These are phyloP conservation scores for Ceratotherium simum DNA, from an alignment of 2,113 vertebrate genomes.

Conservation along the genomic window DNA sequence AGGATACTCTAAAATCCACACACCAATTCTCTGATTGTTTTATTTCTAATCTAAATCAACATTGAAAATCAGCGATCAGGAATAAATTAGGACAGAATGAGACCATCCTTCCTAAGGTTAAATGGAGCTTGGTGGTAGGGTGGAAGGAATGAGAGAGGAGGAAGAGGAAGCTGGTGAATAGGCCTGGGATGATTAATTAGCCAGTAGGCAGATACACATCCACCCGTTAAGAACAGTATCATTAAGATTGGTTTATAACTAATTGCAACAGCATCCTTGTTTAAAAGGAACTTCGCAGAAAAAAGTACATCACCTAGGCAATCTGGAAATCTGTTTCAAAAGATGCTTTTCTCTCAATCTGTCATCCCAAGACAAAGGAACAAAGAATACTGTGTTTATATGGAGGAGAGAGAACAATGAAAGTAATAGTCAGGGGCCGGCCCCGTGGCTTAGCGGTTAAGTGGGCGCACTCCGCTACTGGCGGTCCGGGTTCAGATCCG, in stretches of 20 bases:
- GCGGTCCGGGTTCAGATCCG: too few species aligned
- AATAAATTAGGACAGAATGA: not conserved
- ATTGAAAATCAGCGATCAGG: not conserved
- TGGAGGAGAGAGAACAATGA: not conserved
- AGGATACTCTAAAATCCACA: not conserved
- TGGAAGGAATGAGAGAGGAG: not conserved
- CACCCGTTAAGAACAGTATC: not conserved
- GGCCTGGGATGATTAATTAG: not conserved
- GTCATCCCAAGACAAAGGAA: not conserved
- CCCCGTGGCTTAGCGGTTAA: too few species aligned
- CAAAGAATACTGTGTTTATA: not conserved
- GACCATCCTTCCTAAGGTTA: not conserved
- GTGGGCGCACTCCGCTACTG: too few species aligned
- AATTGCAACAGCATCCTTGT: not conserved
- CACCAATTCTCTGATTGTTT: not conserved
- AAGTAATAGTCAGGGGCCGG: not conserved
- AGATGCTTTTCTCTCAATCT: not conserved
- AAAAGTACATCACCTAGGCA: not conserved
- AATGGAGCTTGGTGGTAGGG: accelerated
- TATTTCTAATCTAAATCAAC: slow-evolving; percentile 8
- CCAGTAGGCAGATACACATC: not conserved
- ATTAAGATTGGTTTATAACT: not conserved
- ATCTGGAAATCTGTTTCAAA: not conserved
- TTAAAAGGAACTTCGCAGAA: not conserved
- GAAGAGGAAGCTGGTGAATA: not conserved